Conservation (phyloP, 92 coral and sea anemone species). For the Blastomussa wellsi region DNA sequence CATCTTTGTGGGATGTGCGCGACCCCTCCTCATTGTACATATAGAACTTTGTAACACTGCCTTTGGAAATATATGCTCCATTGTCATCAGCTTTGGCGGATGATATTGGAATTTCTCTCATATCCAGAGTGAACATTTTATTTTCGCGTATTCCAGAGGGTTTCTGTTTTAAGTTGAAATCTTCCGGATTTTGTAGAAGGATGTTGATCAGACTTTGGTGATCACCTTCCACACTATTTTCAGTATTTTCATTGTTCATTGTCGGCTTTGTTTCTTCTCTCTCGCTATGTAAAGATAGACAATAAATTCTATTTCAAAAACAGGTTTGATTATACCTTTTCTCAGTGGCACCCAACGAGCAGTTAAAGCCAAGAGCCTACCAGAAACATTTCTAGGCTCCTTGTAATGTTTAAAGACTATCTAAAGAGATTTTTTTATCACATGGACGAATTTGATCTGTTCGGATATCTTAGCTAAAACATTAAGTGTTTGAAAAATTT, state of each 20-base stretch:
- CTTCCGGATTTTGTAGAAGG: conserved; percentile 56
- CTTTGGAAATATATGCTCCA: conserved; percentile 53
- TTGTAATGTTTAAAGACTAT: conserved; percentile 39
- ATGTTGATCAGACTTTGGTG: conserved; percentile 42
- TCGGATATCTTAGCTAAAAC: conserved; percentile 37
- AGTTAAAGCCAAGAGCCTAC: background rate
- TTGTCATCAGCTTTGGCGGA: conserved; percentile 55
- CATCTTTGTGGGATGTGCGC: conserved; percentile 26
- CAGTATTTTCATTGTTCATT: conserved; percentile 5
- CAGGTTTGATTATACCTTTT: conserved; percentile 14
- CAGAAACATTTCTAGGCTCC: conserved; percentile 12
- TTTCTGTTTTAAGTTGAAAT: conserved; percentile 37
- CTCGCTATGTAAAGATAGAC: background rate
- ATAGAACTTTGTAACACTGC: conserved; percentile 41
- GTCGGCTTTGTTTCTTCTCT: conserved; percentile 11
- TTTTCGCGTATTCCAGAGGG: conserved; percentile 50
- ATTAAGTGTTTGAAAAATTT: conserved; percentile 24
- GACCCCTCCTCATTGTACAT: conserved; percentile 40
- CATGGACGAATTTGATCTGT: conserved; percentile 33
- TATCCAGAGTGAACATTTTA: conserved; percentile 46
- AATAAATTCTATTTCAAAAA: conserved; percentile 17
- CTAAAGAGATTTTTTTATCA: conserved; percentile 27
- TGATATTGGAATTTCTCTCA: conserved; percentile 39
- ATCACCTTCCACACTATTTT: conserved; percentile 23
- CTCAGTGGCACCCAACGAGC: background rate